A percentile compares a stretch with the other conserved stretches of the same genome.
phyloP scores from a whole-genome alignment of 2,113 vertebrate species.

The Zapus hudsonius region DNA sequence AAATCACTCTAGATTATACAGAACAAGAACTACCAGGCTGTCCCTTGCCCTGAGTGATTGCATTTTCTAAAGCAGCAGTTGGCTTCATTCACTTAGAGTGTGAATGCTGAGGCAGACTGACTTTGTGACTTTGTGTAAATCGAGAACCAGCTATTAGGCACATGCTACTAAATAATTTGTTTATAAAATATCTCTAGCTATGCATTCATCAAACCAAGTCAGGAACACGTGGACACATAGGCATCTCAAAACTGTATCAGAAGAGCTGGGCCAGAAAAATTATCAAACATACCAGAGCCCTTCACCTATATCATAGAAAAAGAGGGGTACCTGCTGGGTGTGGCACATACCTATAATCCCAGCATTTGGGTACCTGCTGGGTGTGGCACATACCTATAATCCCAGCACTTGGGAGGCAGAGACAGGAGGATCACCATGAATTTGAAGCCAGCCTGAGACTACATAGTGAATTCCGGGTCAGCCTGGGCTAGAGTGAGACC shows the following conservation, averaged over 20 bases:
- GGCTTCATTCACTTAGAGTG: neutral
- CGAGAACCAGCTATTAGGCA: neutral
- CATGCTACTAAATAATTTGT: neutral
- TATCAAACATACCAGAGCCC: neutral
- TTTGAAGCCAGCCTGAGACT: too few species aligned
- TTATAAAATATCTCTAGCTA: neutral
- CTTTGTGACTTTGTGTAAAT: neutral
- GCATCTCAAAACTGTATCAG: neutral
- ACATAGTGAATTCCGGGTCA: too few species aligned
- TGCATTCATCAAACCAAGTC: neutral
- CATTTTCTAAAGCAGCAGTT: neutral
- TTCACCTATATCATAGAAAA: neutral
- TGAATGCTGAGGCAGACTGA: neutral
- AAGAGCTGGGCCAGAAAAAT: neutral
- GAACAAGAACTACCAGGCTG: neutral
- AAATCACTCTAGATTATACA: neutral
- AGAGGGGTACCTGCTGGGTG: neutral
- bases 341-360: too few species aligned
- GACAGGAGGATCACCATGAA: too few species aligned
- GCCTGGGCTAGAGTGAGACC: too few species aligned
- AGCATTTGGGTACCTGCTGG: too few species aligned
- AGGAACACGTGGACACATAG: neutral
- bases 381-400: too few species aligned
- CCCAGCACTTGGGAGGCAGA: too few species aligned
- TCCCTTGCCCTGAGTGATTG: neutral